Evolutionary conservation across 2,888 invertebrate species (phyloP), one percentile per base, ranked within the genome.

Genomic region (Unio delphinus): DNA sequence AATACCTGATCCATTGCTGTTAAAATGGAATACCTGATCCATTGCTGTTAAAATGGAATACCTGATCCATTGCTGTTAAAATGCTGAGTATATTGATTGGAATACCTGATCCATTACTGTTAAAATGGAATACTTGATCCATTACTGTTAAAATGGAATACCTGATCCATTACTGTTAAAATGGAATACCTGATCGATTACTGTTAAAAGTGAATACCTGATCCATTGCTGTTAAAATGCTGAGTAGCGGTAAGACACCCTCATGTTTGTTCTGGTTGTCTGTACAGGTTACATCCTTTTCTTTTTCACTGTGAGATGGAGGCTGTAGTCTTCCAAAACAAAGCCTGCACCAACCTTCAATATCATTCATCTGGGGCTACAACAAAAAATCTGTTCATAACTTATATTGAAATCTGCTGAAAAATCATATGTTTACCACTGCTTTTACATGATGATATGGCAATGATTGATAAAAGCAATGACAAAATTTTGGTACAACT

Each of bases 281-380:
- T 69, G 71, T 18, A 55, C 58, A 68, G 45, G 17, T 17, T 17
- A 30, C 26, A 55, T 63, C 67, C 26, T 28, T 34, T 4, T 65
- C 61, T 30, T 20, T 68, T 8, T 69, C 63, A 56, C 68, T 65
- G 58, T 73, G 72, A 57, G 63, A 67, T 57, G 80, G 76, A 30
- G 81, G 80, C 61, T 78, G 73, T 5, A 82, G 70, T 30, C 82
- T 75, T 18, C 90, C 90, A 73, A 91, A 90, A 76, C 92, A 92
- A 54, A 91, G 83, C 45, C 86, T 75, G 68, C 91, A 89, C 92
- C 92, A 92, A 55, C 86, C 89, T 8, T 86, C 84, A 59, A 90
- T 89, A 80, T 92, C 89, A 6, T 89, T 88, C 18, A 85, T 78
- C 60, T 82, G 74, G 30, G 92, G 92, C 92, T 92, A 81, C 8